Evolutionary conservation across 2,113 vertebrate genomes (phyloP), one percentile per base, ranked within the genome.

Genomic region (Lanius ludovicianus): DNA sequence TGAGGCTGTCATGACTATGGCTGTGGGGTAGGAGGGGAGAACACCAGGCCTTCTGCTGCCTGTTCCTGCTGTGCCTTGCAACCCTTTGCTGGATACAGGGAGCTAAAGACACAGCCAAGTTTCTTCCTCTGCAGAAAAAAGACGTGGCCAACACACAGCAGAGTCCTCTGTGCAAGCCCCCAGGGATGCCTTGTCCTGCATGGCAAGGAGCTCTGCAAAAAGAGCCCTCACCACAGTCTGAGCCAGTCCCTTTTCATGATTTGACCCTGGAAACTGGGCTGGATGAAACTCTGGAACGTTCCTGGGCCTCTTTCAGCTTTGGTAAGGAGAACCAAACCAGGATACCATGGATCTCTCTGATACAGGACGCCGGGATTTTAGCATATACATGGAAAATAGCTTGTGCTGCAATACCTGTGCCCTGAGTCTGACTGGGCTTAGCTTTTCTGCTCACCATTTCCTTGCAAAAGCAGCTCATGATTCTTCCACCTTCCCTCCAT

Each of bases 121-220:
- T 69, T 73, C 35, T 71, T 30, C n/a, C 53, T 55, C 44, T 65
- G 5, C 30, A 22, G n/a, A 21, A 68, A 37, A 68, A 44, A 8
- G 35, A 9, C 13, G 5, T 3, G 28, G 31, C 22, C 55, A 64
- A 25, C 25, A 46, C n/a, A 30, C 4, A 39, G 50, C 33, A 35
- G 13, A 30, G 6, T 25, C 31, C 41, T 80, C 44, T 2, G 0
- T 44, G 46, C 52, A 33, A 37, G 18, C 3, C 49, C 31, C 28
- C 1, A 0, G 23, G 22, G 59, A 30, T 11, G 18, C 6, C 13
- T 1, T 2, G 47, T 17, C 37, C 70, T 49, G 24, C 37, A 11
- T 0, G 0, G 17, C 28, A 70, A 37, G 12, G 42, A 68, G 60
- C 11, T 77, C 28, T 65, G 41, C 2, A 0, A 22, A 49, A 91